Evolutionary conservation across 1,140 invertebrate species (phyloP), one percentile per base, ranked within the genome.

Genomic region (Saccostrea echinata): DNA sequence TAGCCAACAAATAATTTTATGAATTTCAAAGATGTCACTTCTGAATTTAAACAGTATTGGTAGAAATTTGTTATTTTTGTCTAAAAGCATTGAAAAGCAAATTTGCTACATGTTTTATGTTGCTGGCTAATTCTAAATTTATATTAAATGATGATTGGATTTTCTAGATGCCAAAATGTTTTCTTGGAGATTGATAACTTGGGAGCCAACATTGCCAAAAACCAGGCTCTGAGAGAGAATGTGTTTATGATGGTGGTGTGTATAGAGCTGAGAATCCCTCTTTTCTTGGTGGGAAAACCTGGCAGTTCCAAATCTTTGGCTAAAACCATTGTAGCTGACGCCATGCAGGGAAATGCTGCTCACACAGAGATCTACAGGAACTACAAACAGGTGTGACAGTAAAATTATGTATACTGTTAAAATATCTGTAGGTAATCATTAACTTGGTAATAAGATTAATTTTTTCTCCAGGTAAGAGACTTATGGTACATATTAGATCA

Each of bases 171-270:
- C 84, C 93, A 94, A 84, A 89, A 93, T 71, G 87, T 91, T 13
- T 93, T 94, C 57, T 68, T 94, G 33, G 89, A 93, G 21, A 90
- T 92, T 84, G 91, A 94, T 1, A 85, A 90, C 24, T 68, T 94
- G 21, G 91, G 84, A 35, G 88, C 90, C 16, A 93, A 94, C 85
- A 94, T 94, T 53, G 93, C 94, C 0, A 86, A 88, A n/a, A 94
- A 94, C 87, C 91, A 92, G 76, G 94, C 94, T 9, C 87, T 94
- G 81, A 93, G 91, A 80, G 94, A 94, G 86, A 94, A 94, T 76
- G 87, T 94, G n/a, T 94, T 94, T 53, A 92, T 94, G 91, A 94
- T 94, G 93, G 90, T 94, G 21, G 86, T 93, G 13, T 94, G 93
- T 84, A 93, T 94, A 76, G 92, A 93, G 76, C 85, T 92, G 18